Base-by-base conservation (phyloP, 2,113 vertebrate genomes). In the Ursus arctos region DNA sequence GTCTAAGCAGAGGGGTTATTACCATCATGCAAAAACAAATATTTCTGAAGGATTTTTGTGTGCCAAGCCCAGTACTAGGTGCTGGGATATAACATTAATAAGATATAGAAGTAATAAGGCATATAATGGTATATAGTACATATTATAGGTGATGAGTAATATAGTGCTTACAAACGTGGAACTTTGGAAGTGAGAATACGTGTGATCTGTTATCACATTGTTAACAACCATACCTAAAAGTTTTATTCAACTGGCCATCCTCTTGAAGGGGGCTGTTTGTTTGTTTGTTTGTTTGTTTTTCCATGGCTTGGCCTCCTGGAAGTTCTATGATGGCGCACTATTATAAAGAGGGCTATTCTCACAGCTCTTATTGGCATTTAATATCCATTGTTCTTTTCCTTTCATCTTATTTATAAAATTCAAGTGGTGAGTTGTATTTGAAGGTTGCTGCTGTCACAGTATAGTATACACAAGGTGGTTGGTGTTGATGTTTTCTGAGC, bases 401-500 rank as follows among this genome's bases (percentile, higher is more conserved):
- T 94, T 93, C 21, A 21, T 95, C 83, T 83, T 63, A 79, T 59
- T 87, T 63, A 93, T 96, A 94, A 96, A 96, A 86, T 89, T 79
- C 47, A 97, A 87, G n/a, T 79, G 28, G 91, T 94, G 86, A 92
- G 61, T 55, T 97, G 16, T 76, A 93, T 97, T 88, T 79, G 13
- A 16, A 0, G 0, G 3, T 9, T 91, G 12, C 24, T 82, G 31
- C 43, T 65, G 6, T 72, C 26, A 81, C 90, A 74, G 47, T 18
- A 83, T 12, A 12, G 13, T 88, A 0, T 83, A 79, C 89, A 1
- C 8, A 59, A 51, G 88, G 51, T 77, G 43, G 21, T 71, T 91
- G 86, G 89, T 84, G 67, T 90, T 98, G 86, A 94, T 97, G 40
- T 97, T 97, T 97, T 97, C 94, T 69, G 13, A 92, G 80, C 61